Evolutionary conservation across 2,797 vertebrate species (phyloP).

Genomic region (Denticeps clupeoides): DNA sequence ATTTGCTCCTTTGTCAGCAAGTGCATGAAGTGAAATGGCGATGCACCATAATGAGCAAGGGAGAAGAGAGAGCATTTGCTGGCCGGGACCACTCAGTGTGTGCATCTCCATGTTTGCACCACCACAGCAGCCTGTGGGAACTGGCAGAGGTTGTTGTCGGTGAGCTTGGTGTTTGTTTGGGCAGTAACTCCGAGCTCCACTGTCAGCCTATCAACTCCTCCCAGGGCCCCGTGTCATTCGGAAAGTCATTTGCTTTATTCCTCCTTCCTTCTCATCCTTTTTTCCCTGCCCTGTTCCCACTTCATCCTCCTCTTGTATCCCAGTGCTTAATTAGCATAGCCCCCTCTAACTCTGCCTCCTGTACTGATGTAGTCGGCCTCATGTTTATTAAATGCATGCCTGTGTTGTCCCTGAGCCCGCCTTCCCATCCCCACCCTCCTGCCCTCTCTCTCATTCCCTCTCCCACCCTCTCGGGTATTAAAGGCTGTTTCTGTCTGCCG

Average conservation of each 20-base stretch:
- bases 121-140: too few species aligned
- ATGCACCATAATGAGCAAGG: too few species aligned
- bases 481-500: slow-evolving; percentile 58
- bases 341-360: slow-evolving; percentile 14
- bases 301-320: slow-evolving; percentile 7
- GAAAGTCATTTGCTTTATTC: not conserved
- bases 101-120: too few species aligned
- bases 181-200: too few species aligned
- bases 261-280: slow-evolving; percentile 1
- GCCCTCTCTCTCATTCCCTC: slow-evolving; percentile 7
- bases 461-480: slow-evolving; percentile 53
- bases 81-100: too few species aligned
- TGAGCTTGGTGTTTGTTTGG: too few species aligned
- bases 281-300: slow-evolving; percentile 15
- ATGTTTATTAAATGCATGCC: slow-evolving; percentile 65
- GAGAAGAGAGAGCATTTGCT: too few species aligned
- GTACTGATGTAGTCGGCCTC: slow-evolving; percentile 46
- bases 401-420: slow-evolving; percentile 41
- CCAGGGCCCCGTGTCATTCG: slow-evolving; percentile 6
- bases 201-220: not conserved
- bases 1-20: too few species aligned
- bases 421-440: slow-evolving; percentile 36
- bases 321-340: slow-evolving; percentile 15
- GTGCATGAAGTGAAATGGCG: too few species aligned
- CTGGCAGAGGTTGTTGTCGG: too few species aligned